phyloP scores from a whole-genome alignment of 2,797 vertebrate genomes.

The Xenentodon cancila region DNA sequence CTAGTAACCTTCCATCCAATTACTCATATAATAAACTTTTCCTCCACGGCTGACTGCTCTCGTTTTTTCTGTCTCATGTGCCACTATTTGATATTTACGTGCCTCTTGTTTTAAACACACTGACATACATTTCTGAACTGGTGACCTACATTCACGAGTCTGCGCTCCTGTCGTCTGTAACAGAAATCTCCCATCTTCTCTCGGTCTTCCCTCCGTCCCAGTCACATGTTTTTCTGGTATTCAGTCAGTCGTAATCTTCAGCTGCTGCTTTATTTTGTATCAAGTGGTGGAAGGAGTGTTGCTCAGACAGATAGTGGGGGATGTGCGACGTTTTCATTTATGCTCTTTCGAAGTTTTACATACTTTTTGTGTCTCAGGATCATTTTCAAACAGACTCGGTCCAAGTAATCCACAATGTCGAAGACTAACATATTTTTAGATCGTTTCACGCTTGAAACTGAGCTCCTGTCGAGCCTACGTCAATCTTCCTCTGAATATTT shows the following conservation, averaged over 20 bases:
- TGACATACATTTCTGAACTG: slow-evolving; percentile 76
- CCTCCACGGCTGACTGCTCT: not conserved
- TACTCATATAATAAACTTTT: slow-evolving; percentile 19
- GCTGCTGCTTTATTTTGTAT: not conserved
- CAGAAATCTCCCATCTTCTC: slow-evolving; percentile 4
- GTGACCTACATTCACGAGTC: slow-evolving; percentile 74
- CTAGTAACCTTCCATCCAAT: not conserved
- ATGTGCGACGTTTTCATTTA: too few species aligned
- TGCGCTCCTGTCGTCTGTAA: slow-evolving; percentile 31
- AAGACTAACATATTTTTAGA: too few species aligned
- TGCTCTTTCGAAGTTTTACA: too few species aligned
- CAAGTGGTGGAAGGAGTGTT: too few species aligned
- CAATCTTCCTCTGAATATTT: too few species aligned
- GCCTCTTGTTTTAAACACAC: slow-evolving; percentile 56
- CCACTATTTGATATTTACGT: slow-evolving; percentile 29
- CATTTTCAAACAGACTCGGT: too few species aligned
- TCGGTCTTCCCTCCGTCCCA: not conserved
- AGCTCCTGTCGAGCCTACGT: too few species aligned
- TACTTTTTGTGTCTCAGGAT: too few species aligned
- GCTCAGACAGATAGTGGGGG: too few species aligned
- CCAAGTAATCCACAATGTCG: too few species aligned
- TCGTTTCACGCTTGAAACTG: too few species aligned
- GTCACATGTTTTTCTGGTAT: not conserved
- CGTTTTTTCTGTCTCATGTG: slow-evolving; percentile 1
- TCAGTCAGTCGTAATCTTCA: not conserved